Base-by-base conservation (phyloP, 2,797 vertebrate genomes). In the Sebastes iracundus region DNA sequence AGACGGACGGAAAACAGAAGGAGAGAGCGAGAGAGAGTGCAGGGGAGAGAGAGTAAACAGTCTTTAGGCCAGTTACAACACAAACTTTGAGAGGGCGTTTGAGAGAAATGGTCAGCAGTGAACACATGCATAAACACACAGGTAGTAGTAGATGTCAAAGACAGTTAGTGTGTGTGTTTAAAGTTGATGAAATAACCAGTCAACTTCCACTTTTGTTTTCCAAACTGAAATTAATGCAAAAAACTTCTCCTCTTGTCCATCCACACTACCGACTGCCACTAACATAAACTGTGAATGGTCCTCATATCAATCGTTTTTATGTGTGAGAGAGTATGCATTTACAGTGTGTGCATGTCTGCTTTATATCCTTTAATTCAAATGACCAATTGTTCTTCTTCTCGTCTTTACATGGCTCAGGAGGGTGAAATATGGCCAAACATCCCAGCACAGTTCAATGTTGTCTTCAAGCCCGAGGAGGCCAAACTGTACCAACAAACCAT, bases 341-440 rank as follows among this genome's bases (percentile, higher is more conserved):
- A 6, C 22, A 68, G 25, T 42, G 5, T 66, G 6, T 53, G n/a
- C 9, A 3, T 32, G 22, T 42, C 20, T 67, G 22, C 11, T 35
- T 67, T 32, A 16, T 23, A 6, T 64, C 12, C 4, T 62, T 64
- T 69, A 2, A 35, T 8, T 59, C 53, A 62, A 77, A 64, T 65
- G 20, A 61, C 22, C 1, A 1, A 5, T 32, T 28, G 1, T 60
- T 28, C 59, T 35, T 4, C 27, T 22, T 75, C 4, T 75, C 72
- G 13, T 87, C 3, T 74, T n/a, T 16, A 9, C 33, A 13, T 81
- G 72, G 73, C 83, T 72, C 83, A 97, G 97, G 96, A 97, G 79
- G 97, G 97, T 1, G 96, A 98, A 25, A 87, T 98, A 74, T 97
- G 96, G 95, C 96, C 97, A 4, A 96, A 95, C 38, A 92, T 87